These are phyloP conservation scores for Heliothis virescens DNA, from an alignment of 1,140 invertebrate genomes.

Conservation along the genomic window DNA sequence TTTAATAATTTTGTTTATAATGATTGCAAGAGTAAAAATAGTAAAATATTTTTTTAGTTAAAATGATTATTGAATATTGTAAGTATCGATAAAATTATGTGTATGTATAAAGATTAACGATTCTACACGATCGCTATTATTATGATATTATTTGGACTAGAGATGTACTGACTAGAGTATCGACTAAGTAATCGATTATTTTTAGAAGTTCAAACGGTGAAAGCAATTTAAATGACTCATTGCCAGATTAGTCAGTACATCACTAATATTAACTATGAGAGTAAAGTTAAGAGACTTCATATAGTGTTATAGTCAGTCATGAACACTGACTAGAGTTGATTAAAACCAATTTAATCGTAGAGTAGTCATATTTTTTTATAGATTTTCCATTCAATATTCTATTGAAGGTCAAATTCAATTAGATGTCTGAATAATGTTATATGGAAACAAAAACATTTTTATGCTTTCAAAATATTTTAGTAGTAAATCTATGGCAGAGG, in stretches of 20 bases:
- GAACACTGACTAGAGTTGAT: constrained; percentile 2
- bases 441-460: no score
- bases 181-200: not conserved
- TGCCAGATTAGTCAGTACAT: not conserved
- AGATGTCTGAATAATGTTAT: no score
- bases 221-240: constrained; percentile 18
- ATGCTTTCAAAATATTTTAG: no score
- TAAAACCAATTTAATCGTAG: no score
- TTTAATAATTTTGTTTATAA: not conserved
- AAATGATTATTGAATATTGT: not conserved
- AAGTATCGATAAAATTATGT: not conserved
- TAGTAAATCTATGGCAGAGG: no score
- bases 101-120: not conserved
- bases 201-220: not conserved
- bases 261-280: not conserved
- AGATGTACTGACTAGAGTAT: constrained; percentile 17
- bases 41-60: not conserved
- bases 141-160: constrained; percentile 26
- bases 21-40: not conserved
- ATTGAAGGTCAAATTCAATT: no score
- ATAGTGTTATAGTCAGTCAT: not conserved
- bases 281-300: not conserved
- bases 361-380: not conserved
- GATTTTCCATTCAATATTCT: no score
- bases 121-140: not conserved